phyloP scores from a whole-genome alignment of 2,113 vertebrate species.

The Alectura lathami region DNA sequence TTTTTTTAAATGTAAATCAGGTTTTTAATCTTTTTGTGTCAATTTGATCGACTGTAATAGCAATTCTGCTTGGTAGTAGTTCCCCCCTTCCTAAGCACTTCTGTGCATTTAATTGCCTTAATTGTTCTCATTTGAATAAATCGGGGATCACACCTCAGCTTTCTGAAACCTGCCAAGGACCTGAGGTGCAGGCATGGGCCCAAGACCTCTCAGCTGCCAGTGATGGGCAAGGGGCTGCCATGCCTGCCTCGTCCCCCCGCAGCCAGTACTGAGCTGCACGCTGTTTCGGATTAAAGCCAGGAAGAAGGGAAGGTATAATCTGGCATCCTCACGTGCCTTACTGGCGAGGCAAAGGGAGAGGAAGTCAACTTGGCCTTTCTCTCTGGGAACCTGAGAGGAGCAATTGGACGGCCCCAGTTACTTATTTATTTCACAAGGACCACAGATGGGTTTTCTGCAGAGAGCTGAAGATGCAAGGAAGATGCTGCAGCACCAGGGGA shows the following conservation, averaged over 20 bases:
- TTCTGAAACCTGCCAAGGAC: slow-evolving; percentile 60
- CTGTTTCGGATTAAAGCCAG: slow-evolving; percentile 45
- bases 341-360: slow-evolving; percentile 17
- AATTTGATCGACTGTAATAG: slow-evolving; percentile 75
- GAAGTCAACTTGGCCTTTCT: background rate
- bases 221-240: background rate
- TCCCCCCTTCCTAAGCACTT: slow-evolving; percentile 46
- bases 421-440: background rate
- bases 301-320: slow-evolving; percentile 43
- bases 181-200: background rate
- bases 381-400: background rate
- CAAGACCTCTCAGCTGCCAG: background rate
- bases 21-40: slow-evolving; percentile 80
- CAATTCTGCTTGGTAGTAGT: slow-evolving; percentile 70
- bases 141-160: slow-evolving; percentile 70
- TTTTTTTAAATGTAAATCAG: slow-evolving; percentile 70
- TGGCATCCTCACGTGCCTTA: slow-evolving; percentile 63
- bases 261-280: background rate
- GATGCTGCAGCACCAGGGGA: background rate
- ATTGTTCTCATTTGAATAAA: slow-evolving; percentile 79
- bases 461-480: background rate
- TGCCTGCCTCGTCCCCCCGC: background rate
- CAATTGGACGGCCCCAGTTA: background rate
- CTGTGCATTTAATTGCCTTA: slow-evolving; percentile 77
- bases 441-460: background rate